Conservation (phyloP, 1,140 invertebrate genomes). For the Sycobia sp. region DNA sequence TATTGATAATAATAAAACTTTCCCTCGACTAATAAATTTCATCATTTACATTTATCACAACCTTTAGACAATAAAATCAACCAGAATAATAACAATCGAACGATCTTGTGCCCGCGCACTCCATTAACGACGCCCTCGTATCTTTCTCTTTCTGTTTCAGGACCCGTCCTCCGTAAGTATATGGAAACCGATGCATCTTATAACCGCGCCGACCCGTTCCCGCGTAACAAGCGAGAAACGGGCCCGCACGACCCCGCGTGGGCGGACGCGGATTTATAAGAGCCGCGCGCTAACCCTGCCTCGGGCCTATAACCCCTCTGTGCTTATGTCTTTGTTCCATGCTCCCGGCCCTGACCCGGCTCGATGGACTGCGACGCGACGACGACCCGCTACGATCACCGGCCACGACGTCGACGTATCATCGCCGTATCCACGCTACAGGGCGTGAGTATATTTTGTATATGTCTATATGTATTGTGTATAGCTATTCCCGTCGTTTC, state of each 20-base stretch:
- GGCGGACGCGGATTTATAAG: conserved; percentile 44
- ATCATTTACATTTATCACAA: too few species aligned
- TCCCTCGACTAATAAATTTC: too few species aligned
- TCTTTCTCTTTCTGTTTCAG: conserved; percentile 60
- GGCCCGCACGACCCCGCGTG: conserved; percentile 39
- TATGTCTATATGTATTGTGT: neutral
- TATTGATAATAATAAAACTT: too few species aligned
- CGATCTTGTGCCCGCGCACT: too few species aligned
- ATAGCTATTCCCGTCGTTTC: too few species aligned
- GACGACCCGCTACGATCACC: neutral
- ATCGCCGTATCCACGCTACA: conserved; percentile 26
- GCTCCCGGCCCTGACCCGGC: neutral
- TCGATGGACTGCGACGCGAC: too few species aligned
- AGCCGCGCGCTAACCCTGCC: too few species aligned
- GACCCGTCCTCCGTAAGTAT: conserved; percentile 63
- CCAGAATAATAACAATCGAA: too few species aligned
- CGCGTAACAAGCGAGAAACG: conserved; percentile 32
- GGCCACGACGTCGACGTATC: conserved; percentile 15
- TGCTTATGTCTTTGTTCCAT: conserved; percentile 20
- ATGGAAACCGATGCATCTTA: neutral
- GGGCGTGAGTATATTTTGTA: conserved; percentile 46
- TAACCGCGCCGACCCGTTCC: neutral
- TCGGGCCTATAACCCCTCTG: conserved; percentile 37
- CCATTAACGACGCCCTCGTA: too few species aligned
- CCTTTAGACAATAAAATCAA: too few species aligned